These are phyloP conservation scores for Epizoanthus fatuus DNA, from an alignment of 92 coral and sea anemone species.

Conservation along the genomic window DNA sequence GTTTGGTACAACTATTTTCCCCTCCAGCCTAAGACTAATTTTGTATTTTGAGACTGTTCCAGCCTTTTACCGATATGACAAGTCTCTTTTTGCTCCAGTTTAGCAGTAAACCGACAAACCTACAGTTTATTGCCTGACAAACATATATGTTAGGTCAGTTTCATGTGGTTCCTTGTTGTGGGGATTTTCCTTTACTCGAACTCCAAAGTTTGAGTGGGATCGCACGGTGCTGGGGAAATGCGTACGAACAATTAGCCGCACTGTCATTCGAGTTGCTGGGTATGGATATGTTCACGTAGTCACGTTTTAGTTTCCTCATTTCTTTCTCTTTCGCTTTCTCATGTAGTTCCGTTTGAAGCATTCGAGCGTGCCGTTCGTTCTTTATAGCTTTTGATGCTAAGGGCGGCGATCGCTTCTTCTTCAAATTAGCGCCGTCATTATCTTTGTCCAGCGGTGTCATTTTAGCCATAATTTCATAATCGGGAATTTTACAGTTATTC, in stretches of 20 bases:
- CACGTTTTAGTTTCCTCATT: background rate
- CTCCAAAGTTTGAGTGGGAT: background rate
- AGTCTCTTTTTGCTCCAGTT: no score
- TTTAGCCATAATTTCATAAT: background rate
- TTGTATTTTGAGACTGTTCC: no score
- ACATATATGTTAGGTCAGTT: no score
- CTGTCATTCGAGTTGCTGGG: constrained; percentile 36
- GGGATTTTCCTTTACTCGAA: background rate
- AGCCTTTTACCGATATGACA: no score
- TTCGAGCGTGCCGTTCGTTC: no score
- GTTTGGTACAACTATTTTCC: no score
- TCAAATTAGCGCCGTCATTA: background rate
- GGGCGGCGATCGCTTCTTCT: background rate
- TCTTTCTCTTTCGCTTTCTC: background rate
- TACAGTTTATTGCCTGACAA: no score
- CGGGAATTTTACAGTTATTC: background rate
- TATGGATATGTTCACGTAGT: constrained; percentile 30
- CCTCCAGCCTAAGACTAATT: no score
- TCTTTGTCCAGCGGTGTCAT: background rate
- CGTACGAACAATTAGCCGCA: constrained; percentile 33
- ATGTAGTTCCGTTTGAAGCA: no score
- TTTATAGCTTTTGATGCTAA: no score
- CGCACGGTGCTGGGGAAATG: constrained; percentile 3
- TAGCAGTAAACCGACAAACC: no score
- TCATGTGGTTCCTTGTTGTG: background rate